Base-by-base conservation (phyloP, 2,113 vertebrate genomes). In the Spheniscus mendiculus region DNA sequence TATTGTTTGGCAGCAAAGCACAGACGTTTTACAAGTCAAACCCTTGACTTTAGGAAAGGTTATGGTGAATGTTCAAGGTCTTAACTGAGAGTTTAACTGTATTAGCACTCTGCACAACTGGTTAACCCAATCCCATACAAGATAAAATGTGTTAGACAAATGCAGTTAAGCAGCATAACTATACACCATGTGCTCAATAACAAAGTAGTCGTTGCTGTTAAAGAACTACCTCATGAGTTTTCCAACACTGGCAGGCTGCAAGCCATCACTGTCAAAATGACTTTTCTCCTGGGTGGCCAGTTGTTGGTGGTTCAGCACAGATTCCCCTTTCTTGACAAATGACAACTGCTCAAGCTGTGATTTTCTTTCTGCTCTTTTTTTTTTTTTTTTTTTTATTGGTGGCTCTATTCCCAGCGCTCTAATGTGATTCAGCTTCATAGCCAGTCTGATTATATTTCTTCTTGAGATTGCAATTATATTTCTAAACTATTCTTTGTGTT, bases 401-500 rank as follows among this genome's bases (percentile, higher is more conserved):
- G 83, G 47, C 89, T 97, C 81, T 77, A 38, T 78, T 97, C 90
- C 88, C 96, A 61, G 44, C 0, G 7, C 86, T 91, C 69, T 62
- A 38, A 88, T 82, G 74, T 10, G 65, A 90, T 94, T 93, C 93
- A 86, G 77, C 83, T 76, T 66, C 94, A n/a, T 29, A 95, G 76
- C 59, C 67, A 72, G 66, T n/a, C 66, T 91, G 69, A 73, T 95
- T 55, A 53, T 87, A 96, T 91, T 95, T 91, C 80, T 95, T 96
- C 83, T 50, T 67, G 67, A 88, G 90, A 92, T 52, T 83, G 95
- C 82, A 93, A 95, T 94, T 96, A 86, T 58, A 91, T 92, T 84
- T 90, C 93, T 89, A 83, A 95, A 92, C 83, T 81, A 56, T 89
- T 79, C 71, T 93, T 93, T 95, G 93, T 84, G 90, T 69, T 89